These are phyloP conservation scores for Prionace glauca DNA, from an alignment of 2,797 vertebrate species.

Conservation along the genomic window DNA sequence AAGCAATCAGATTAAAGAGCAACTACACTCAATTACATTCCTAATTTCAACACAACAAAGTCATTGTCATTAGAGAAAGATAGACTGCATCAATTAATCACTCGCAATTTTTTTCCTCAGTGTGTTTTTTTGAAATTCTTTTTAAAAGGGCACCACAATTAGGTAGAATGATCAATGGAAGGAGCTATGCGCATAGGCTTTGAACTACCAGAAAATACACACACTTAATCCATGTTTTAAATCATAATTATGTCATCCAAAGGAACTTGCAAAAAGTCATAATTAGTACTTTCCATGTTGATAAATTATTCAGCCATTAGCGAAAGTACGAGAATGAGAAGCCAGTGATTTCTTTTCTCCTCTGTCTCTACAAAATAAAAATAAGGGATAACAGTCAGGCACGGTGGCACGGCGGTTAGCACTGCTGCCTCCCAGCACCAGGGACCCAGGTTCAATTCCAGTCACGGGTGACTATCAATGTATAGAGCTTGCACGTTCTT, in stretches of 20 bases:
- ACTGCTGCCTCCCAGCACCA: too few relatives aligned
- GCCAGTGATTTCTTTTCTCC: too few relatives aligned
- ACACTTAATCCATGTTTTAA: slow-evolving; percentile 34
- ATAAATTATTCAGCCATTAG: slow-evolving; percentile 20
- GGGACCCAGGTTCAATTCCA: too few relatives aligned
- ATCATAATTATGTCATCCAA: slow-evolving; percentile 31
- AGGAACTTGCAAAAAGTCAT: slow-evolving; percentile 15
- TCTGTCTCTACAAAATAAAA: neutral
- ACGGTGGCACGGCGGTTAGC: too few relatives aligned
- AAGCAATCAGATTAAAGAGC: slow-evolving; percentile 94
- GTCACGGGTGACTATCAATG: too few relatives aligned
- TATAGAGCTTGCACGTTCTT: too few relatives aligned
- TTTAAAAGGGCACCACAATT: slow-evolving; percentile 17
- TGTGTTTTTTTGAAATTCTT: slow-evolving; percentile 11
- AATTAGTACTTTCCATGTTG: neutral
- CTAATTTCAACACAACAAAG: slow-evolving; percentile 81
- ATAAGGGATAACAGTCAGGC: neutral
- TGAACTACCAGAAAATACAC: slow-evolving; percentile 30
- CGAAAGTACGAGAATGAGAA: neutral
- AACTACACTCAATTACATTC: slow-evolving; percentile 76
- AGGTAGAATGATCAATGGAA: slow-evolving; percentile 22
- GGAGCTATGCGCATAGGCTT: neutral
- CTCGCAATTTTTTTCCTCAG: slow-evolving; percentile 48
- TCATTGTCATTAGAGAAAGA: slow-evolving; percentile 76
- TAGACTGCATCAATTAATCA: slow-evolving; percentile 71